A percentile compares a stretch with the other conserved stretches of the same genome.
These are phyloP conservation scores for Vulpes ferrilata DNA, from an alignment of 2,113 vertebrate genomes.

Conservation along the genomic window DNA sequence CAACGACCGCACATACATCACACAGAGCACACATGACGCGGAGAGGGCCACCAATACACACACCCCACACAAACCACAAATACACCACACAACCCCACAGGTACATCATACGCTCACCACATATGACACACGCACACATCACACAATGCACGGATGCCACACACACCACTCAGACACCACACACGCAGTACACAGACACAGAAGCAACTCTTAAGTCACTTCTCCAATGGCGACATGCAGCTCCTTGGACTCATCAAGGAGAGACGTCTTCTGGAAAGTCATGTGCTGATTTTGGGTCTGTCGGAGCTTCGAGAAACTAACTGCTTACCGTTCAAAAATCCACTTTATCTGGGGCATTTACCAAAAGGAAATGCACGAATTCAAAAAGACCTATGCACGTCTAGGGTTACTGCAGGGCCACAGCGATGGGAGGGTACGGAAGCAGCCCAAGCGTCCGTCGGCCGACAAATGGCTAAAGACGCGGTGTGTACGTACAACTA, in stretches of 20 bases:
- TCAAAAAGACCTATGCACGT: neutral
- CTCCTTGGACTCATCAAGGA: neutral
- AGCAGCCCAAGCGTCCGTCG: neutral
- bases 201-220: neutral
- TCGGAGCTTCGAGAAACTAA: neutral
- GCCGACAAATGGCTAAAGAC: neutral
- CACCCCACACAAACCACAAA: neutral
- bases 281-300: neutral
- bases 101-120: neutral
- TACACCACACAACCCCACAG: neutral
- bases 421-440: neutral
- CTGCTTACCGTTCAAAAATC: neutral
- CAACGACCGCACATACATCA: neutral
- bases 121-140: neutral
- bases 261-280: conserved; percentile 39
- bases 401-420: neutral
- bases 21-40: neutral
- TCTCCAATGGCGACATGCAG: neutral
- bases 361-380: neutral
- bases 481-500: neutral
- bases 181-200: neutral
- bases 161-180: neutral
- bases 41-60: neutral
- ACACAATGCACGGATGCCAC: neutral
- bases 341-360: neutral